A percentile compares a stretch with the other conserved stretches of the same genome.
These are phyloP conservation scores for Urocyon cinereoargenteus DNA, from an alignment of 2,797 vertebrate genomes.

Conservation along the genomic window DNA sequence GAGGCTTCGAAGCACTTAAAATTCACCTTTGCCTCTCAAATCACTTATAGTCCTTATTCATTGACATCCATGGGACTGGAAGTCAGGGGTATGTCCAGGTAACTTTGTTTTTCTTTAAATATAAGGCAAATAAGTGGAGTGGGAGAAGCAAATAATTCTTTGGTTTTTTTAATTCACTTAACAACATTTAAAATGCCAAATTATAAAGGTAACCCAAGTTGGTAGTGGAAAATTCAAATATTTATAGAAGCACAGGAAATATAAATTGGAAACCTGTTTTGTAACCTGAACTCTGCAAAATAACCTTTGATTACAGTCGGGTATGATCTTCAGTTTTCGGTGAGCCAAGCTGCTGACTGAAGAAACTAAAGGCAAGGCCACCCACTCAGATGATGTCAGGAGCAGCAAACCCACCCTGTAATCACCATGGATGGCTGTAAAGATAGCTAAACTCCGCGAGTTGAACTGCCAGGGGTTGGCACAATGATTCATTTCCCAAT, in stretches of 20 bases:
- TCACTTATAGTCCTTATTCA: not conserved
- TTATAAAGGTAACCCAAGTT: not conserved
- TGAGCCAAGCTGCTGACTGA: not conserved
- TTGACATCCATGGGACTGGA: not conserved
- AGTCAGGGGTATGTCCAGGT: not conserved
- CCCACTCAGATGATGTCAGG: not conserved
- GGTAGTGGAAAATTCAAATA: not conserved
- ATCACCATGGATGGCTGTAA: not conserved
- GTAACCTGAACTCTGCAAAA: not conserved
- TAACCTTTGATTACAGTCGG: not conserved
- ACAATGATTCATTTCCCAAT: not conserved
- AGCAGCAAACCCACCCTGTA: not conserved
- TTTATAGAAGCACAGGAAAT: not conserved
- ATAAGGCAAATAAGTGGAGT: not conserved
- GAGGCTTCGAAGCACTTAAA: not conserved
- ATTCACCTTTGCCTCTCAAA: not conserved
- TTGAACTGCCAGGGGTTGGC: not conserved
- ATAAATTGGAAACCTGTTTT: not conserved
- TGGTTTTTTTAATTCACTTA: not conserved
- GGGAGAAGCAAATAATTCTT: not conserved
- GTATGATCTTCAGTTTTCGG: not conserved
- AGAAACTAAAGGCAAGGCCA: not conserved
- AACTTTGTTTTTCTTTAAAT: not conserved
- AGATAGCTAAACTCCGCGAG: not conserved
- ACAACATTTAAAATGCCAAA: slow-evolving; percentile 13